These are phyloP conservation scores for Xanthia icteritia DNA, from an alignment of 2,888 invertebrate genomes.

Conservation along the genomic window DNA sequence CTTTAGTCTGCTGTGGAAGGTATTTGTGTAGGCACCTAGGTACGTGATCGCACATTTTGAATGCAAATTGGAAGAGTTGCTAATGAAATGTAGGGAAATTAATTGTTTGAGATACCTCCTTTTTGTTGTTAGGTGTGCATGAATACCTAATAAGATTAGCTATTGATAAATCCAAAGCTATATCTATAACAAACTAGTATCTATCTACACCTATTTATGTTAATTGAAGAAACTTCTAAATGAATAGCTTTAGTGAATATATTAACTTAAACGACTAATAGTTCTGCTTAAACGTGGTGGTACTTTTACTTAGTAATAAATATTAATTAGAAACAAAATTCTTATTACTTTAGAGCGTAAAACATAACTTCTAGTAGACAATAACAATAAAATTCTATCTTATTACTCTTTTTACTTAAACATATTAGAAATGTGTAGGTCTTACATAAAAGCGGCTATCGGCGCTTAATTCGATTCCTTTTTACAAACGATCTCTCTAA, in stretches of 20 bases:
- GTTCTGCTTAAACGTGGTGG: conserved; percentile 1
- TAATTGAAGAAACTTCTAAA: conserved; percentile 15
- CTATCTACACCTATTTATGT: not conserved
- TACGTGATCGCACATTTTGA: conserved; percentile 87
- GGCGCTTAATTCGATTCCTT: conserved; percentile 47
- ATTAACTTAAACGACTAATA: conserved; percentile 10
- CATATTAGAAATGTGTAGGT: conserved; percentile 43
- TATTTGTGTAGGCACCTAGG: conserved; percentile 82
- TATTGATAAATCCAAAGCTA: conserved; percentile 38
- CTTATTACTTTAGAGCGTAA: conserved; percentile 25
- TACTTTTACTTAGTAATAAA: conserved; percentile 5
- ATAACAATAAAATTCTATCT: conserved; percentile 26
- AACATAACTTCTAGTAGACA: conserved; percentile 32
- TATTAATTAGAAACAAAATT: conserved; percentile 19
- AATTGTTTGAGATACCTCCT: conserved; percentile 70
- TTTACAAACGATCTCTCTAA: conserved; percentile 57
- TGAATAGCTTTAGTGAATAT: not conserved
- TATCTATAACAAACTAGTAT: not conserved
- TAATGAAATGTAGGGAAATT: conserved; percentile 84
- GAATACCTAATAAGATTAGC: conserved; percentile 42
- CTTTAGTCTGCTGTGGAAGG: conserved; percentile 82
- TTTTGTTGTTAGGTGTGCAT: conserved; percentile 64
- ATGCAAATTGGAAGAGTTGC: conserved; percentile 86
- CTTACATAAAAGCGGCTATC: conserved; percentile 43
- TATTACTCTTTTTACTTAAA: conserved; percentile 49